Evolutionary conservation across 2,888 invertebrate genomes (phyloP), one percentile per base, ranked within the genome.

Genomic region (Aleiodes testaceus): DNA sequence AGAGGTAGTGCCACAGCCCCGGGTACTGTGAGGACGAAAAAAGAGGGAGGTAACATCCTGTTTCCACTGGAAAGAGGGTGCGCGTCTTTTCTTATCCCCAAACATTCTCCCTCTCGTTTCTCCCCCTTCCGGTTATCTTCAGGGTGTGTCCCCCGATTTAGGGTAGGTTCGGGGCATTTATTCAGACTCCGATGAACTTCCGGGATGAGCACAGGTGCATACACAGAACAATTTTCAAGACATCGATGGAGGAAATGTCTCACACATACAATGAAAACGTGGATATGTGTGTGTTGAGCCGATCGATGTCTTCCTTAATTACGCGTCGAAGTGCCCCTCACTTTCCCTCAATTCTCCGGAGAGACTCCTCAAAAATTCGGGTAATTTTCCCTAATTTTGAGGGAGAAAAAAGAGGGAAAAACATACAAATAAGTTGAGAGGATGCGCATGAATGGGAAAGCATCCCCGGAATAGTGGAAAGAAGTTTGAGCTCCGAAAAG

Each of bases 261-360:
- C 36, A 22, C 22, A 66, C 52, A 53, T 53, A 12, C 53, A 53
- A 70, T 69, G 71, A 66, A 69, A 72, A 72, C 73, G 74, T 70
- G 22, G 47, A 53, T 64, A 52, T 70, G 73, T 76, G 73, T 75
- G 79, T 74, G 75, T 6, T 72, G 74, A 82, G 74, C 81, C 83
- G 83, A 84, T 85, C 84, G 82, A 84, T 84, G 81, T 80, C 80
- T 80, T 81, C 81, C 83, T 84, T 84, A 84, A 84, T 84, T 85
- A 84, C 83, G 79, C 80, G 78, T 80, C 78, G 74, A 79, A 72
- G 76, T 78, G 78, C 72, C 74, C 18, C 44, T 53, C 53, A 14
- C 12, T 49, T 22, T 45, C 65, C 44, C 44, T 20, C 59, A 30
- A 49, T 45, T 11, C 6, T 42, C 45, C 53, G n/a, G n/a, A n/a